Evolutionary conservation across 2,797 vertebrate species (phyloP), one percentile per base, ranked within the genome.

Genomic region (Xiphorhynchus erythropygius): DNA sequence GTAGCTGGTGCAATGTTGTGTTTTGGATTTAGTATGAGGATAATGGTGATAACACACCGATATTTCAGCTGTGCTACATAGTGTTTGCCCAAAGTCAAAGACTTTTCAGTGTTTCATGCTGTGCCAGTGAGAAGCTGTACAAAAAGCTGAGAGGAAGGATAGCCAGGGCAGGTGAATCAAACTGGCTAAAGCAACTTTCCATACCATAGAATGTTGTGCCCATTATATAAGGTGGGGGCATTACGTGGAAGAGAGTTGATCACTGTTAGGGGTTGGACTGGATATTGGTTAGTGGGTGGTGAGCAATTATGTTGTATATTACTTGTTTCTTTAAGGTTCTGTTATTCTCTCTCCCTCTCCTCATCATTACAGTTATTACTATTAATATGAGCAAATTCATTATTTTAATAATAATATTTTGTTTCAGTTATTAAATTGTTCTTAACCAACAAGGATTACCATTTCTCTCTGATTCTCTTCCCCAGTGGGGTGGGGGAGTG

Each of bases 91-190:
- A 5, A 78, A 71, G 25, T 52, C 39, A 65, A 59, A 71, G 57
- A 27, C 21, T 65, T 84, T 46, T 41, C 21, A 12, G 30, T 27
- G 22, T 28, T 9, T 21, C 22, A 21, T 32, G 30, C 35, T 32
- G 25, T 71, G 56, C 24, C 46, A 71, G 12, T 7, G 10, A 46
- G 25, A 18, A 77, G 8, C 30, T 19, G 24, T 15, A 23, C 37
- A 78, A 78, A 84, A 84, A 71, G 24, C 44, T 2, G 4, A 0
- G 4, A 65, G 39, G 30, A 71, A 71, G 10, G 22, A 16, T 10
- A 30, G 28, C 11, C 24, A 46, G 24, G 12, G 39, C 24, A 46
- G 2, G 3, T 22, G 24, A 24, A 7, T 33, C 1, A 0, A 52
- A 52, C 11, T 13, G 30, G 17, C 17, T 46, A 46, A 46, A 77